Evolutionary conservation across 2,797 vertebrate genomes (phyloP), one percentile per base, ranked within the genome.

Genomic region (Chelon labrosus): DNA sequence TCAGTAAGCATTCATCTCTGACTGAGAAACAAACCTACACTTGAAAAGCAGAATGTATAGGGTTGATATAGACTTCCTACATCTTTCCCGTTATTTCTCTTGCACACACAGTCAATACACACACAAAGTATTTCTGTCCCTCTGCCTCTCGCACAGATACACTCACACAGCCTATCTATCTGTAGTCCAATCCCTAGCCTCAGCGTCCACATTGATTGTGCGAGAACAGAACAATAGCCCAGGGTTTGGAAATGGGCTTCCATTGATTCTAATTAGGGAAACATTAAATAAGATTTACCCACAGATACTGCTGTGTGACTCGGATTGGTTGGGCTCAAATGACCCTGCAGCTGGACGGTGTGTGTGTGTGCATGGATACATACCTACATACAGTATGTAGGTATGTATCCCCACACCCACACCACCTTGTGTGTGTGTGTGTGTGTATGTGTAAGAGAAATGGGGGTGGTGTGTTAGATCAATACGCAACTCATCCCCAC

Each of bases 241-340:
- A 80, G 83, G 84, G 92, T 95, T 94, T 95, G 95, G 94, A 97
- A 96, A 98, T 96, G 95, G 96, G 94, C 95, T 97, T 95, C 93
- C 96, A 98, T 97, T 97, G 97, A 98, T 98, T 98, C 95, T 98
- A 97, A 98, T 97, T 98, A 98, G 95, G 93, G 93, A 96, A 97
- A 97, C 95, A 95, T 97, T 98, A 98, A 97, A 96, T 97, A 97
- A 96, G 96, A 96, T 97, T 97, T 97, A 96, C 93, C 91, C 94
- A 93, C 94, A 95, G 96, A 96, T 94, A 92, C 82, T 83, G 87
- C 90, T 93, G 92, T 87, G 73, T 90, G 80, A 91, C 96, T 84
- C 92, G 87, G 85, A 91, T 80, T 81, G 83, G 73, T 83, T 76
- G 79, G 84, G 85, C 76, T 85, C 74, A 86, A 85, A 90, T 80